phyloP scores from a whole-genome alignment of 2,797 vertebrate species.

The Caiman crocodilus region DNA sequence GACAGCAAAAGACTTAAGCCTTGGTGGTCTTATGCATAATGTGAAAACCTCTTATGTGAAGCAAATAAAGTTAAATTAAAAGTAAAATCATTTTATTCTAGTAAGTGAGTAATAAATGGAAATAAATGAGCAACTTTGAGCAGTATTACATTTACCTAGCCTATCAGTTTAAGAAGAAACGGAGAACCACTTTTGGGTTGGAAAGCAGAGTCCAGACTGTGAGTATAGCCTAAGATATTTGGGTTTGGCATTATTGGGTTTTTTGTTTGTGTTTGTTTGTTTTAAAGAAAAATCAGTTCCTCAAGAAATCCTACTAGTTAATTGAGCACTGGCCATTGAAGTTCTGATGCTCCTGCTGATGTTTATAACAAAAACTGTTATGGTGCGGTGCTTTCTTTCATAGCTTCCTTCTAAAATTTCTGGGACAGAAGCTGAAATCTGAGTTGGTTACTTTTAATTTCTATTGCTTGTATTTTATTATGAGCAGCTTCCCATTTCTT shows the following conservation, averaged over 20 bases:
- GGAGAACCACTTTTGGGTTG: background rate
- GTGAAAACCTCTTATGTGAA: background rate
- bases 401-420: background rate
- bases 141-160: no score
- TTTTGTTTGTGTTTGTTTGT: no score
- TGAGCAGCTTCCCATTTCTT: background rate
- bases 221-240: background rate
- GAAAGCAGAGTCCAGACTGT: background rate
- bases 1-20: background rate
- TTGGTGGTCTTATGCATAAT: background rate
- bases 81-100: background rate
- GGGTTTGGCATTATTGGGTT: background rate
- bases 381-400: background rate
- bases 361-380: background rate
- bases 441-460: background rate
- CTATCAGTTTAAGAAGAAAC: background rate
- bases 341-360: background rate
- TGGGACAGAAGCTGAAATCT: background rate
- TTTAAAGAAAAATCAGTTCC: background rate
- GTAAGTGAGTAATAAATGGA: background rate
- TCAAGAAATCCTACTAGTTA: background rate
- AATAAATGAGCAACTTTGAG: background rate
- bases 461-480: background rate
- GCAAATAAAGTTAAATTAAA: background rate
- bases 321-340: background rate